Percentiles rank a stretch among this genome's conserved stretches.
Evolutionary conservation across 2,797 vertebrate genomes (phyloP).

Genomic region (Urophycis tenuis): DNA sequence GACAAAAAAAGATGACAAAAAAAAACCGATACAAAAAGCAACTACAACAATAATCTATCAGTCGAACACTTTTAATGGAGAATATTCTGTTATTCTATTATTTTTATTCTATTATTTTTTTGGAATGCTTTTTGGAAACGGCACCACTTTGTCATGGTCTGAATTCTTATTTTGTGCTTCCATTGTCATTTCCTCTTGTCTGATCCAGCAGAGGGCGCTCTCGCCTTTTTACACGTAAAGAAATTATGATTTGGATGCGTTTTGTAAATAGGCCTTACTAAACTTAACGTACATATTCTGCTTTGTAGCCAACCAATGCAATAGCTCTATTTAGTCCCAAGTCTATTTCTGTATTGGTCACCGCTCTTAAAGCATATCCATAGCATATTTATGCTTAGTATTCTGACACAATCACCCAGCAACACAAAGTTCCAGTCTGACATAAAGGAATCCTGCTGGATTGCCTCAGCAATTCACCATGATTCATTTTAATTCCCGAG

Average conservation of each 20-base stretch:
- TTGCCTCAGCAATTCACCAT: slow-evolving; percentile 16
- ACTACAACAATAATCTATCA: neutral
- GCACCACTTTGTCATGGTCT: neutral
- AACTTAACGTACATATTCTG: neutral
- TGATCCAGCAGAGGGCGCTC: slow-evolving; percentile 43
- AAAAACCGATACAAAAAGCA: neutral
- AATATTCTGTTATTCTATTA: neutral
- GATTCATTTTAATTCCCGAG: slow-evolving; percentile 29
- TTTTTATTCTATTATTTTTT: no score
- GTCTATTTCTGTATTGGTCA: neutral
- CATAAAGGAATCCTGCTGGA: slow-evolving; percentile 29
- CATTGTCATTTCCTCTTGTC: neutral
- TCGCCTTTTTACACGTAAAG: slow-evolving; percentile 1
- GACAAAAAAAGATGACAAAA: neutral
- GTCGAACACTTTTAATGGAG: neutral
- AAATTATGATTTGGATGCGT: slow-evolving; percentile 23
- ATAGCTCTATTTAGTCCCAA: neutral
- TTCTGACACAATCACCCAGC: slow-evolving; percentile 24
- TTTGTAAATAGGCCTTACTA: neutral
- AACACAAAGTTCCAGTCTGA: slow-evolving; percentile 33
- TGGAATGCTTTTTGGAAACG: neutral
- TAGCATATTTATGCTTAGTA: slow-evolving; percentile 13
- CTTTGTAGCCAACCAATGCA: neutral
- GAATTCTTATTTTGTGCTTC: neutral
- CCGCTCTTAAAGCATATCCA: neutral